Conservation (phyloP, 2,113 vertebrate genomes). For the Onychostoma macrolepis region DNA sequence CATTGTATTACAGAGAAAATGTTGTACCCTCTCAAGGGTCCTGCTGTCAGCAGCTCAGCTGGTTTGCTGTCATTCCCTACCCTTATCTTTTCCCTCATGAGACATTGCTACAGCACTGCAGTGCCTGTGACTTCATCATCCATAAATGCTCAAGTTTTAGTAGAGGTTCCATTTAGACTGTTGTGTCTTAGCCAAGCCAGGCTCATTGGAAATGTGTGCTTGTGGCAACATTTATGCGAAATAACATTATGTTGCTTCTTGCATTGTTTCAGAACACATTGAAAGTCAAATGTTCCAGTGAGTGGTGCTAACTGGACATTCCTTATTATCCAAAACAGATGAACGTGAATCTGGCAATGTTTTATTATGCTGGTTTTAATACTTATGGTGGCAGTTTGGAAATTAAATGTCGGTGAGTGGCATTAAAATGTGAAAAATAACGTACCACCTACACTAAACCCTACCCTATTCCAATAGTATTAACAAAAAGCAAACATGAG, state of each 20-base stretch:
- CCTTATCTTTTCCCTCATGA: slow-evolving; percentile 23
- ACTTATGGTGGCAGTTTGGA: neutral
- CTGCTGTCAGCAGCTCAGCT: slow-evolving; percentile 8
- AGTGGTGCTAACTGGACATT: neutral
- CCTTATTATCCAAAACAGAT: neutral
- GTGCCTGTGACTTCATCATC: neutral
- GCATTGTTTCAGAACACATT: neutral
- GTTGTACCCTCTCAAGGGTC: slow-evolving; percentile 20
- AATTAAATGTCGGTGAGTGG: neutral
- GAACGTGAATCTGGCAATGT: neutral
- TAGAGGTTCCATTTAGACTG: neutral
- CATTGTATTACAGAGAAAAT: slow-evolving; percentile 5
- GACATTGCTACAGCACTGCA: neutral
- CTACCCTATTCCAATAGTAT: neutral
- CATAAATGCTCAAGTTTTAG: slow-evolving; percentile 7
- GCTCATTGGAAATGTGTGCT: neutral
- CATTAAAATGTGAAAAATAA: neutral
- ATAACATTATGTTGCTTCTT: neutral
- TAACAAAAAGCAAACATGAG: neutral
- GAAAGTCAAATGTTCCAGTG: neutral
- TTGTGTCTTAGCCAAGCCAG: neutral
- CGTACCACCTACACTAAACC: neutral
- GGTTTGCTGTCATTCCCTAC: neutral
- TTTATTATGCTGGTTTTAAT: neutral
- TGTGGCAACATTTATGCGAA: neutral